These are phyloP conservation scores for Saccostrea echinata DNA, from an alignment of 1,140 invertebrate species.

Conservation along the genomic window DNA sequence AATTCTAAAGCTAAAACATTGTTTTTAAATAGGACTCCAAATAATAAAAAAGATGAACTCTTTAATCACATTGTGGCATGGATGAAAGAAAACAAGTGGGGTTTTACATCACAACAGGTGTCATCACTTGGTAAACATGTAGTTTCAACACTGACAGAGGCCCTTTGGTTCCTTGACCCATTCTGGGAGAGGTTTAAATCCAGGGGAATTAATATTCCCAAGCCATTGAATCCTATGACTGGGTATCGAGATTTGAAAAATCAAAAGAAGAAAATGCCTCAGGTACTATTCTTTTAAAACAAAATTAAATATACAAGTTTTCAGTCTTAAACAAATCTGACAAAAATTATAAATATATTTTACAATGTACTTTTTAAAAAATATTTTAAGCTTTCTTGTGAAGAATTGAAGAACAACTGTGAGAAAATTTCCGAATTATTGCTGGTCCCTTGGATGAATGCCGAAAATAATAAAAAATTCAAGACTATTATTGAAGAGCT, in stretches of 20 bases:
- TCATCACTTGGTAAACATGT: background rate
- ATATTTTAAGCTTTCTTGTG: background rate
- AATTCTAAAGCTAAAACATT: background rate
- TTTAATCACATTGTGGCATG: background rate
- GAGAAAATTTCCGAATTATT: background rate
- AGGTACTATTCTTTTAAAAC: background rate
- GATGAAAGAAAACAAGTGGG: conserved; percentile 8
- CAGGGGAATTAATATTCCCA: background rate
- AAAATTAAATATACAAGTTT: background rate
- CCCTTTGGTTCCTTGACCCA: background rate
- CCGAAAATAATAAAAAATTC: background rate
- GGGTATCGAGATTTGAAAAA: background rate
- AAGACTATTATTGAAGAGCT: background rate
- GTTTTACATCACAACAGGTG: background rate
- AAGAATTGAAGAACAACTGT: background rate
- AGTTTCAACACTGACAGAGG: background rate
- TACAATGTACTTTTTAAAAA: background rate
- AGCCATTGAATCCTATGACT: background rate
- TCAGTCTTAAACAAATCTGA: background rate
- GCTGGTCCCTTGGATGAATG: background rate
- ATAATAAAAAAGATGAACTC: background rate
- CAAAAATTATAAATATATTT: background rate
- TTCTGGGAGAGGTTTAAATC: background rate
- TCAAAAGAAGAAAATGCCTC: background rate
- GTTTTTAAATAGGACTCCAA: conserved; percentile 1